phyloP scores from a whole-genome alignment of 2,888 invertebrate species.

The Cryptocephalus moraei region DNA sequence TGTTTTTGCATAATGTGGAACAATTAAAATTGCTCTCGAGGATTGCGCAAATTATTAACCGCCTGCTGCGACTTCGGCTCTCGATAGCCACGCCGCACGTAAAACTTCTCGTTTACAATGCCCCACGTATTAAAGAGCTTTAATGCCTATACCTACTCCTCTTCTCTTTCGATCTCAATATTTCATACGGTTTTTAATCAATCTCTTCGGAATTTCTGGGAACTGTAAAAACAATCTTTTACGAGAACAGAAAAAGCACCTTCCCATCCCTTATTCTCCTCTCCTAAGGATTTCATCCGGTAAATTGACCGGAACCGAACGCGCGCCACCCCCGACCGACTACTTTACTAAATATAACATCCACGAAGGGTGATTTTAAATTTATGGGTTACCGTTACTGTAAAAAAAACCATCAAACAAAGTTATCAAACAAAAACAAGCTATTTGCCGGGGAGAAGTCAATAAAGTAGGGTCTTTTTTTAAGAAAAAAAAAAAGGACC shows the following conservation, averaged over 20 bases:
- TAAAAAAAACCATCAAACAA: slow-evolving; percentile 39
- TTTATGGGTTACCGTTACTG: slow-evolving; percentile 34
- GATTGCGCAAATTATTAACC: neutral
- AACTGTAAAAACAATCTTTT: too few relatives aligned
- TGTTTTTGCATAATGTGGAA: neutral
- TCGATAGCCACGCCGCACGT: too few relatives aligned
- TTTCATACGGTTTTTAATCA: too few relatives aligned
- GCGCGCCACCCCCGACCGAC: slow-evolving; percentile 1
- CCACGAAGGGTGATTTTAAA: slow-evolving; percentile 31
- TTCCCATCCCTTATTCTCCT: too few relatives aligned
- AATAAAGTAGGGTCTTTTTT: slow-evolving; percentile 37
- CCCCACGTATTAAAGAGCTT: too few relatives aligned
- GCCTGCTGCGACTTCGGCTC: too few relatives aligned
- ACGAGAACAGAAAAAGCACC: too few relatives aligned
- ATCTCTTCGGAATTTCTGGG: too few relatives aligned
- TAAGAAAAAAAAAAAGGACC: slow-evolving; percentile 24
- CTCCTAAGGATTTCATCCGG: slow-evolving; percentile 10
- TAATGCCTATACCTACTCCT: too few relatives aligned
- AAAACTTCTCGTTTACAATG: too few relatives aligned
- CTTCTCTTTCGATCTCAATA: too few relatives aligned
- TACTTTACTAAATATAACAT: too few relatives aligned
- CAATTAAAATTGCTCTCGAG: neutral
- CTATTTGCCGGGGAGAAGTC: slow-evolving; percentile 36
- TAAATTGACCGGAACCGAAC: slow-evolving; percentile 12
- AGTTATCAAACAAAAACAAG: slow-evolving; percentile 41